Evolutionary conservation across 2,888 invertebrate genomes (phyloP), one percentile per base, ranked within the genome.

Genomic region (Abscondita cerata): DNA sequence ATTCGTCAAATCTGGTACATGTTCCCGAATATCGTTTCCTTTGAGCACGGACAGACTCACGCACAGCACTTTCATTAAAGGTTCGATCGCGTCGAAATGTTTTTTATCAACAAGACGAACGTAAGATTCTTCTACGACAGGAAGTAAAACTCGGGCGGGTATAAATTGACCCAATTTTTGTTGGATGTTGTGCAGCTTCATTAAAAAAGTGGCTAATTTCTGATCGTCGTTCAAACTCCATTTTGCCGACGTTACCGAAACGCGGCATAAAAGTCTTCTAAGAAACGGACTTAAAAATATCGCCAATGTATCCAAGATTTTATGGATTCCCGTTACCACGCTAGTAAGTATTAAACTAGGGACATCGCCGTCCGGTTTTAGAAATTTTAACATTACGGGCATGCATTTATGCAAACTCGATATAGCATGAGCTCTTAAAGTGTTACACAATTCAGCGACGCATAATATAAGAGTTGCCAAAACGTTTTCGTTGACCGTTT

Each of bases 221-320:
- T 80, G 81, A 50, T 76, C 72, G 44, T 80, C 81, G 33, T 81
- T 81, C 15, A 12, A 1, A 16, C 48, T 53, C 83, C 84, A 85
- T 73, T 83, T 85, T 0, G 83, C 82, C 1, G 83, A 73, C 33
- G 92, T 77, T 58, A 85, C 82, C 0, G 88, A 85, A 38, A 92
- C 79, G 68, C 89, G 87, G 6, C 83, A 83, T 0, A 93, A 75
- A 31, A 93, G 83, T 69, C 90, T 88, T 67, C 88, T 86, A 31
- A 96, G 81, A 79, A 95, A 95, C 0, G 94, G 92, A 64, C 93
- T 95, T 66, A 97, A 78, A 77, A 96, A 97, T 36, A 91, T 82
- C 0, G 93, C 89, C 40, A 96, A 78, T 19, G 90, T 89, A 74
- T 93, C 92, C 2, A 95, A 86, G 38, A 96, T 87, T 79, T 93